Percentiles rank a stretch among this genome's conserved stretches.
Conservation (phyloP, 92 coral and sea anemone species). For the Parazoanthus atlanticus region DNA sequence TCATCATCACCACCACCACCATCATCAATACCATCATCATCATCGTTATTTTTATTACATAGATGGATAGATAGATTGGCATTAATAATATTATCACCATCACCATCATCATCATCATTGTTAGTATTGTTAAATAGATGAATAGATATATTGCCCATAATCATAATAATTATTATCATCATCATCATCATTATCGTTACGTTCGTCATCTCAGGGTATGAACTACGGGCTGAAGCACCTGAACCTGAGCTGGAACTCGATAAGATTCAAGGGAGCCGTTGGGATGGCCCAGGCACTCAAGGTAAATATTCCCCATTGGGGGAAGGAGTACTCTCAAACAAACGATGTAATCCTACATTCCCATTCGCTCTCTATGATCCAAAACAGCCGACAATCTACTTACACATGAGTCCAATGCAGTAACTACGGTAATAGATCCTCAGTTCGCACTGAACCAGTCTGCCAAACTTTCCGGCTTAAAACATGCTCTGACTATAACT, state of each 20-base stretch:
- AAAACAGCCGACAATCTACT: too few species aligned
- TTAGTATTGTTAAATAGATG: too few species aligned
- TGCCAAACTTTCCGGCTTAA: too few species aligned
- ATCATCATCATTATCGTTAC: background rate
- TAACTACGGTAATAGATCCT: too few species aligned
- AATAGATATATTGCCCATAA: too few species aligned
- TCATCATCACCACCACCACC: too few species aligned
- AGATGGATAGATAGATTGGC: too few species aligned
- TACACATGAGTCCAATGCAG: too few species aligned
- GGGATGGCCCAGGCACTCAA: constrained; percentile 95
- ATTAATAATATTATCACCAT: background rate
- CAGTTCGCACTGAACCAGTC: too few species aligned
- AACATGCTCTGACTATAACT: too few species aligned
- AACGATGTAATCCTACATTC: background rate
- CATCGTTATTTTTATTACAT: background rate
- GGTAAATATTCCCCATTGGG: constrained; percentile 40
- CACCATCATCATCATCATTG: background rate
- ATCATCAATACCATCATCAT: background rate
- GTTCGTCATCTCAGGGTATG: constrained; percentile 66
- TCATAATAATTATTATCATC: too few species aligned
- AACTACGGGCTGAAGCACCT: constrained; percentile 95
- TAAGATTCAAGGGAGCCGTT: constrained; percentile 95
- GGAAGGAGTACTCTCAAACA: background rate
- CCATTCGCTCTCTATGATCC: too few species aligned
- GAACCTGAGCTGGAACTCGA: constrained; percentile 94